Base-by-base conservation (phyloP, 64 coral and sea anemone genomes). In the Catalaphyllia jardinei region DNA sequence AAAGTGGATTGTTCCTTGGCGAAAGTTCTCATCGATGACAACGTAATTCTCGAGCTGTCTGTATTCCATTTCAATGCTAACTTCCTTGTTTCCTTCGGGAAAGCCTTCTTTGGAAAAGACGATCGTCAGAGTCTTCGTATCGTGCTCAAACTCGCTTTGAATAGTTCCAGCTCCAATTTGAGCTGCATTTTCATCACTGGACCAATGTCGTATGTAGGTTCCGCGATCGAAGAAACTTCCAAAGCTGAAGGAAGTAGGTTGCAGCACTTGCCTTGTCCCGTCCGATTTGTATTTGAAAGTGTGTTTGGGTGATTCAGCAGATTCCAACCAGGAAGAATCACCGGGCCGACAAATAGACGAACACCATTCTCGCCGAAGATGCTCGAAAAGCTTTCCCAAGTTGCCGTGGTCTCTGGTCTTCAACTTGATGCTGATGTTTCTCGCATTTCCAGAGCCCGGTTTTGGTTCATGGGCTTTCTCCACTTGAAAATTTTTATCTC, bases 41-140 rank as follows among this genome's bases (percentile, higher is more conserved):
- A 95, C 61, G 62, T 89, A 95, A 60, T 78, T 84, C 35, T 95
- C 94, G 75, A 95, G 83, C 52, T 95, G 94, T 29, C 88, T 92
- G 79, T 92, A 92, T 76, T 95, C 94, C 31, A 95, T 92, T 73
- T 92, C 94, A 25, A 95, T n/a, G 27, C 89, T 71, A 79, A 78
- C 76, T 62, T 88, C 94, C 29, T 82, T 67, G 13, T 77, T 77
- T 24, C 55, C 89, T 4, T 86, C 51, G 0, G n/a, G 18, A 0
- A n/a, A 30, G 29, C 25, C 62, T 9, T 19, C 54, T 46, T 92
- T 54, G 78, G 75, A 80, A 51, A 84, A 92, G 3, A 51, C 42
- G 20, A 95, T 57, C 0, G 62, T 72, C 29, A 95, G 49, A 6
- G 29, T 30, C 29, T 89, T 88, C 15, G 73, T 54, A 78, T 95